Conservation (phyloP, 2,113 vertebrate genomes). For the Seriola quinqueradiata region DNA sequence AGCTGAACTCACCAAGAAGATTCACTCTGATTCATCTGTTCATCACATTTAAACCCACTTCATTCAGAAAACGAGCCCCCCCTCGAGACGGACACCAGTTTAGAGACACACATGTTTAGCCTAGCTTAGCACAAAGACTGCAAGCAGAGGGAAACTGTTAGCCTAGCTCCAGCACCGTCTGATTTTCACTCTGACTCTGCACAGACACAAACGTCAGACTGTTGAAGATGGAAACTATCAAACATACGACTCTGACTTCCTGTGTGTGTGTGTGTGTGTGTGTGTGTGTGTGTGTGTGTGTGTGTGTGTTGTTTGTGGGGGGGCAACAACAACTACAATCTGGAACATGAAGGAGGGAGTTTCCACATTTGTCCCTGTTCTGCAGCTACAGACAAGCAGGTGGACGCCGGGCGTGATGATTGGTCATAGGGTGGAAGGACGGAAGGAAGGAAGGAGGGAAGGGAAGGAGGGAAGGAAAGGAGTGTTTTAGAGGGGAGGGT, state of each 20-base stretch:
- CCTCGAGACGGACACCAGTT: too few species aligned
- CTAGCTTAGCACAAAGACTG: constrained; percentile 44
- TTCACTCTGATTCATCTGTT: too few species aligned
- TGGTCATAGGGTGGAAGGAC: constrained; percentile 20
- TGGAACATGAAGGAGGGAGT: background rate
- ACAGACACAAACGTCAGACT: background rate
- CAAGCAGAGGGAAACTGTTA: constrained; percentile 37
- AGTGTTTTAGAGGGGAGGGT: constrained; percentile 6
- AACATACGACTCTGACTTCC: background rate
- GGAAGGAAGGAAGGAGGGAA: background rate
- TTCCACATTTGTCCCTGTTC: background rate
- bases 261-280: background rate
- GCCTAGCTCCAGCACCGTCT: background rate
- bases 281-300: too few species aligned
- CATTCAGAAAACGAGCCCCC: background rate
- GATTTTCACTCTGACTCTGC: background rate
- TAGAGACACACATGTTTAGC: constrained; percentile 4
- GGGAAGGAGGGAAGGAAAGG: background rate
- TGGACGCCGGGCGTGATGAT: constrained; percentile 24
- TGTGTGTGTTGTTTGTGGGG: background rate
- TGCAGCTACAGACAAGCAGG: constrained; percentile 39
- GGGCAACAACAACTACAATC: background rate
- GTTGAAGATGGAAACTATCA: background rate
- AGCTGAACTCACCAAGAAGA: too few species aligned
- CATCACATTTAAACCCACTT: too few species aligned